Percentiles rank a stretch among this genome's conserved stretches.
Evolutionary conservation across 2,113 vertebrate species (phyloP).

Genomic region (Lagopus leucura): DNA sequence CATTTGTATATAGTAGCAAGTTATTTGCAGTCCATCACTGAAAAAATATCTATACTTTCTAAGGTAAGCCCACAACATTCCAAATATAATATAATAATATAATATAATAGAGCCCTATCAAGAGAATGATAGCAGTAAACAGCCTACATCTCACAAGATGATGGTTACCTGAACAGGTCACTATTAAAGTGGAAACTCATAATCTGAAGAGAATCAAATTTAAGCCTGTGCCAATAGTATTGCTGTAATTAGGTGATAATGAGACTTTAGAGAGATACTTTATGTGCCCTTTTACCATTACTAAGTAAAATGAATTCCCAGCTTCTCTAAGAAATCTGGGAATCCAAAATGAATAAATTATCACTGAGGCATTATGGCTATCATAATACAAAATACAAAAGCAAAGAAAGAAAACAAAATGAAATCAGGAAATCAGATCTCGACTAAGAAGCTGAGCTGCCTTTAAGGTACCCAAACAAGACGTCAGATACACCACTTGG

Average conservation of each 20-base stretch:
- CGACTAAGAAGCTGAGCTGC: neutral
- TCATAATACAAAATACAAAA: neutral
- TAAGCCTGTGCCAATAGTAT: neutral
- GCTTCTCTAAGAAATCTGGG: neutral
- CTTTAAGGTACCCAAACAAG: rapidly evolving
- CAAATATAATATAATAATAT: neutral
- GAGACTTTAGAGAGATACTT: neutral
- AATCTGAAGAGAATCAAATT: neutral
- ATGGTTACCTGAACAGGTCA: neutral
- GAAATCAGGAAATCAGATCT: neutral
- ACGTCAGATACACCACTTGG: neutral
- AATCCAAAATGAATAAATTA: neutral
- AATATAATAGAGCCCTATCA: neutral
- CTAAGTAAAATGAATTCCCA: neutral
- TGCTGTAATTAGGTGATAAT: neutral
- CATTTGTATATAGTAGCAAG: neutral
- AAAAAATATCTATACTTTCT: neutral
- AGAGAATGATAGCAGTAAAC: neutral
- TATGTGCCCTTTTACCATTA: neutral
- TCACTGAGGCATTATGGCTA: neutral
- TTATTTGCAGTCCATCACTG: neutral
- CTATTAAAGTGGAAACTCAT: neutral
- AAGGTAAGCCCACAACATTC: neutral
- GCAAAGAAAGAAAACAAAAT: neutral
- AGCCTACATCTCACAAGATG: neutral